Base-by-base conservation (phyloP, 1,140 invertebrate species). In the Lepidostoma basale region DNA sequence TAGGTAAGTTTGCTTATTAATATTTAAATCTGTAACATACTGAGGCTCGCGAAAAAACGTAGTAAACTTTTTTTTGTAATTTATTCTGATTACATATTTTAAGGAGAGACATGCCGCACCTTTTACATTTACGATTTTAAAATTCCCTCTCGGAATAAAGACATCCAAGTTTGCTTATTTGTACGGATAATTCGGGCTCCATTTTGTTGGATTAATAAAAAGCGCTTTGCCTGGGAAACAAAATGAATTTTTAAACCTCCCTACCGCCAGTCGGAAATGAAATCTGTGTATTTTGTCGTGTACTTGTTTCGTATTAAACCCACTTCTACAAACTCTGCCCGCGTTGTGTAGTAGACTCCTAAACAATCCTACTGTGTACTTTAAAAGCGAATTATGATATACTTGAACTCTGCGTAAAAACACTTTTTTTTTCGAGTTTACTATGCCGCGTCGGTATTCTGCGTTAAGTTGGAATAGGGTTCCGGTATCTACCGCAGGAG, bases 271-370 rank as follows among this genome's bases (percentile, higher is more conserved):
- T 16, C 30, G 30, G 30, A 22, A 18, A 39, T 59, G 54, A 59
- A 59, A 59, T 59, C 54, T 59, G 30, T 59, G 54, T 59, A 39
- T 59, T 59, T 59, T 40, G 30, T 59, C 33, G 42, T 23, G 18
- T 36, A 10, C 20, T 59, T 39, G 6, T 40, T 59, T 59, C 14
- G 33, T 59, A 36, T 59, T 20, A 59, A 5, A 12, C 30, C 12
- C 12, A 5, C 6, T 33, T 33, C 30, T 33, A 6, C 12, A 6
- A 5, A 6, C 12, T 33, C 5, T 33, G 6, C 12, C 30, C 30
- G 30, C 30, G 12, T 12, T 6, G 12, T 6, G 30, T 33, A 5
- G 30, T 6, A 33, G 12, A 33, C 5, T 6, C 30, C 30, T 33
- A 33, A 33, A 33, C 30, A 33, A 33, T 33, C 12, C 12, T 33